phyloP scores from a whole-genome alignment of 2,888 invertebrate genomes.

The Deilephila porcellus region DNA sequence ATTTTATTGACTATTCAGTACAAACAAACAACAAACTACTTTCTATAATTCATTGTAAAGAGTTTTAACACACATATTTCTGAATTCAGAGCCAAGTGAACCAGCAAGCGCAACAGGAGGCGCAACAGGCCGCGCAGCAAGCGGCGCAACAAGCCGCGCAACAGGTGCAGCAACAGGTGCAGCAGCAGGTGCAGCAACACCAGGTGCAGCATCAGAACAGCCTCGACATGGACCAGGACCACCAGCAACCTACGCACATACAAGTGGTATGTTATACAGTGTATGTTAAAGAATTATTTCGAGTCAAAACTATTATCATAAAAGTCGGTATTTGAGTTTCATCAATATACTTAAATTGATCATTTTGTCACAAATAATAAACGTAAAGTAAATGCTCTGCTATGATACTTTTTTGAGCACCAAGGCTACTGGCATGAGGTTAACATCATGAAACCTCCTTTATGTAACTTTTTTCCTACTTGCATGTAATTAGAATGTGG shows the following conservation, averaged over 20 bases:
- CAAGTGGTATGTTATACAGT: slow-evolving; percentile 64
- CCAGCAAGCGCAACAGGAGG: slow-evolving; percentile 62
- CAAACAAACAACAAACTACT: not conserved
- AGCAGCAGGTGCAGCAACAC: slow-evolving; percentile 57
- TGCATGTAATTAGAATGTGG: no score
- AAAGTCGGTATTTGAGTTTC: no score
- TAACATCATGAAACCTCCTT: no score
- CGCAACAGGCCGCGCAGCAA: slow-evolving; percentile 68
- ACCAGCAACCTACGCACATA: slow-evolving; percentile 79
- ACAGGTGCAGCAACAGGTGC: slow-evolving; percentile 54
- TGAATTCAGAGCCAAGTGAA: slow-evolving; percentile 53
- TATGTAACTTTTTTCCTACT: no score
- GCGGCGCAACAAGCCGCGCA: slow-evolving; percentile 65
- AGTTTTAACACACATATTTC: slow-evolving; percentile 36
- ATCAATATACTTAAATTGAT: no score
- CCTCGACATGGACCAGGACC: slow-evolving; percentile 74
- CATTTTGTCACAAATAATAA: no score
- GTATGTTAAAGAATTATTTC: no score
- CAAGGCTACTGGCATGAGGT: no score
- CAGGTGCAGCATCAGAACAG: slow-evolving; percentile 73
- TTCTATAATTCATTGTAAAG: slow-evolving; percentile 12
- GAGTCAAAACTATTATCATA: no score
- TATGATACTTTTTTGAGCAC: no score
- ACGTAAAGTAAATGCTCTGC: no score
- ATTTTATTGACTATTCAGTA: no score